Evolutionary conservation across 2,113 vertebrate genomes (phyloP), one percentile per base, ranked within the genome.

Genomic region (Percopsis transmontana): DNA sequence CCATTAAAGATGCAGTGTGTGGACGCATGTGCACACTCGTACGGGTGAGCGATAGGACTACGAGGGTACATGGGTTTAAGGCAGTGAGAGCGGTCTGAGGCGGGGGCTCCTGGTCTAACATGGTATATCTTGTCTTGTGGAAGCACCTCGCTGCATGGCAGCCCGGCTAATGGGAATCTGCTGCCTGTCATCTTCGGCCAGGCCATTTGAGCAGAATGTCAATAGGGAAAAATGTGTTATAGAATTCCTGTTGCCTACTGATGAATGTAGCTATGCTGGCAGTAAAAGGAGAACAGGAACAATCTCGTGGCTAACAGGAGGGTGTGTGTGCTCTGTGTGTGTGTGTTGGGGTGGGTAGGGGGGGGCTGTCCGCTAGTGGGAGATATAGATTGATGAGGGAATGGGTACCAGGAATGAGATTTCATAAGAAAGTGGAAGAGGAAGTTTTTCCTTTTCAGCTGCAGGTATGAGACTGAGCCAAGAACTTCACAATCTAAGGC

Each of bases 301-400:
- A 82, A 82, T 77, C 72, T 54, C 50, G 27, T 33, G 27, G 27
- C 27, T 33, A 33, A 33, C 27, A 33, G 27, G 27, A 33, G 27
- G 1, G 27, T 6, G 27, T 33, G 27, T 33, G 27, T 33, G 27
- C 8, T 33, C 5, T 33, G 27, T 33, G 27, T 33, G 50, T 0
- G 52, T 66, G 72, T 18, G 54, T 11, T 15, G 12, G 62, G 65
- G 61, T 61, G 68, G 41, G 58, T 50, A 20, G 18, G 41, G 48
- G 48, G 58, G 55, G 57, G 54, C 0, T 20, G 47, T 16, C 66
- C 59, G 55, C 66, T 72, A 55, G 47, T 72, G 72, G 73, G 73
- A 72, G 73, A 72, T 77, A 52, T 54, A 80, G 83, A 83, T 86
- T 78, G 83, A 87, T 88, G 83, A 81, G 75, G 66, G 74, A 79